These are phyloP conservation scores for Andricus grossulariae DNA, from an alignment of 1,140 invertebrate species.

Conservation along the genomic window DNA sequence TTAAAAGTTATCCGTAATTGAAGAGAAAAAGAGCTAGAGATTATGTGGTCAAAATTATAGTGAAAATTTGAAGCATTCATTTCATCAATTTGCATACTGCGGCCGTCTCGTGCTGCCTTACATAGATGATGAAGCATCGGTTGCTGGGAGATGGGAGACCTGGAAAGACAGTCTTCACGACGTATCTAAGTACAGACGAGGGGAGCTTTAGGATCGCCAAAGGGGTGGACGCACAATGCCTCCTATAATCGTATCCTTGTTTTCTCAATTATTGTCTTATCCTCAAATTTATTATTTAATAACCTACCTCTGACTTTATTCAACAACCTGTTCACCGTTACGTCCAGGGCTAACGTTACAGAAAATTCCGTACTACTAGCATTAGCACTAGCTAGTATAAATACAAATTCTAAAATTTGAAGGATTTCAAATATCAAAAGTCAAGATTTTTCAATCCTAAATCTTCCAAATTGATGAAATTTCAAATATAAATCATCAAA, in stretches of 20 bases:
- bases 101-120: constrained; percentile 65
- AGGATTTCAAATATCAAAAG: too few relatives aligned
- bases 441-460: too few relatives aligned
- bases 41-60: constrained; percentile 75
- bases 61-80: constrained; percentile 76
- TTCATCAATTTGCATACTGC: constrained; percentile 77
- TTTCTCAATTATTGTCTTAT: background rate
- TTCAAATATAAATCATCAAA: too few relatives aligned
- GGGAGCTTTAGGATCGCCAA: constrained; percentile 25
- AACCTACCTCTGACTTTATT: background rate
- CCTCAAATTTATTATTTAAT: background rate
- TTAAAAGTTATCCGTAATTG: background rate
- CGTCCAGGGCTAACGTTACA: too few relatives aligned
- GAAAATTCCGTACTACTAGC: too few relatives aligned
- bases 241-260: constrained; percentile 20
- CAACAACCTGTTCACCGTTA: too few relatives aligned
- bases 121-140: constrained; percentile 52
- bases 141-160: constrained; percentile 43
- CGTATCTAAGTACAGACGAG: constrained; percentile 34
- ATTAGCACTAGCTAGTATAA: too few relatives aligned
- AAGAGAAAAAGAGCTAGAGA: constrained; percentile 68
- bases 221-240: constrained; percentile 29
- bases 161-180: constrained; percentile 52
- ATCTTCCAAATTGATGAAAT: too few relatives aligned
- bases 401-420: too few relatives aligned